Evolutionary conservation across 2,797 vertebrate genomes (phyloP), one percentile per base, ranked within the genome.

Genomic region (Galagoides demidoff): DNA sequence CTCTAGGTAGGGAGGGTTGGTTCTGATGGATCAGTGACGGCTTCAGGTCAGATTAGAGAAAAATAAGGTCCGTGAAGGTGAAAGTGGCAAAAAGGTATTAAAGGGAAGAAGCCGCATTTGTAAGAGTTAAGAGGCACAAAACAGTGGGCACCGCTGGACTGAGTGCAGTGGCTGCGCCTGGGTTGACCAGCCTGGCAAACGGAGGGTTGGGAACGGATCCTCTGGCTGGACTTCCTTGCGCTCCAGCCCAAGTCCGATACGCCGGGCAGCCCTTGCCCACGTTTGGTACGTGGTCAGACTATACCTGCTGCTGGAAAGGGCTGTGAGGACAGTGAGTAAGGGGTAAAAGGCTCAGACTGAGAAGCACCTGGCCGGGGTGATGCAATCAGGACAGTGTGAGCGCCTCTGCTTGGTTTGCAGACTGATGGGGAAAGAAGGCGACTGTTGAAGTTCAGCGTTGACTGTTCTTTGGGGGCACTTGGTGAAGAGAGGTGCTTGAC

Each of bases 91-190:
- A 34, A 39, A 43, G 55, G n/a, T 88, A 4, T 45, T 39, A 20
- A 25, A 52, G 71, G 71, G 27, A 63, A 20, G 23, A 43, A 52
- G 29, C 37, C 11, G 22, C 23, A 25, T 70, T 16, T 61, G 49
- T 16, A 29, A 85, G 59, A 82, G 63, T 61, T 31, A 16, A 52
- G 34, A 45, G 34, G 68, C 49, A 7, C 34, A 27, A 52, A 29
- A 57, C 2, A 0, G 20, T 17, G 37, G 9, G 27, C 52, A 6
- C 31, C 39, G 34, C 73, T 55, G 27, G 52, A 27, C 19, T 83
- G 20, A 4, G 27, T 0, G 2, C 8, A 22, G 2, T 11, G 34
- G 37, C 52, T 37, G n/a, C n/a, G 37, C 43, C 29, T 4, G 0
- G 20, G 39, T 25, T 12, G 1, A 7, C 6, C 8, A 49, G 22